These are phyloP conservation scores for Gibbula magus DNA, from an alignment of 2,888 invertebrate genomes.

Conservation along the genomic window DNA sequence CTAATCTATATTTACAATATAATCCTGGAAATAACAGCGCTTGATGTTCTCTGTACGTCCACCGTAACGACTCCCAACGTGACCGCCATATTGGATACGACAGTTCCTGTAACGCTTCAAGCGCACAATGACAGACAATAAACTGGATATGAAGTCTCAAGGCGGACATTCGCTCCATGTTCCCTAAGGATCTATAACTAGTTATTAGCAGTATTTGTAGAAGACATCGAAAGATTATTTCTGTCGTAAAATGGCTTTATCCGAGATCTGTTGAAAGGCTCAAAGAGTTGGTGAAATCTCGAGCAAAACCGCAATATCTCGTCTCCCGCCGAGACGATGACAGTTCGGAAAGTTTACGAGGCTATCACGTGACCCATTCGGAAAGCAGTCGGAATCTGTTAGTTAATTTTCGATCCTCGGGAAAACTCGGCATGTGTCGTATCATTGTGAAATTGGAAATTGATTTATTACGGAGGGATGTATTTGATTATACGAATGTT, in stretches of 20 bases:
- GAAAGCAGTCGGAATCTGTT: background rate
- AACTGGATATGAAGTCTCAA: background rate
- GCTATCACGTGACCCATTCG: background rate
- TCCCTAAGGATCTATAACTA: background rate
- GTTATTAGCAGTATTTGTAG: conserved; percentile 15
- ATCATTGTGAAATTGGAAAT: background rate
- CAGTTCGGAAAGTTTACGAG: conserved; percentile 9
- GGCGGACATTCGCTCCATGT: background rate
- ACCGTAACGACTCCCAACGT: background rate
- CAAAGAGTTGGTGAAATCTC: conserved; percentile 1
- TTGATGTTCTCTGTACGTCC: background rate
- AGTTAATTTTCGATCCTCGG: background rate
- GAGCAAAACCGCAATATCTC: background rate
- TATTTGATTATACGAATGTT: background rate
- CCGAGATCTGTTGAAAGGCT: background rate
- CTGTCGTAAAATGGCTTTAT: too few species aligned
- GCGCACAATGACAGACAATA: background rate
- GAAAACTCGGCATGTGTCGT: background rate
- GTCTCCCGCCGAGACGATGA: background rate
- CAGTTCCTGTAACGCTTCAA: background rate
- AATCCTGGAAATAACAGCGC: conserved; percentile 2
- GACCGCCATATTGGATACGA: background rate
- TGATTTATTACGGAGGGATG: background rate
- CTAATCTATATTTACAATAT: conserved; percentile 8
- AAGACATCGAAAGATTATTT: background rate